These are phyloP conservation scores for Brachyhypopomus occidentalis DNA, from an alignment of 2,113 vertebrate genomes.

Conservation along the genomic window DNA sequence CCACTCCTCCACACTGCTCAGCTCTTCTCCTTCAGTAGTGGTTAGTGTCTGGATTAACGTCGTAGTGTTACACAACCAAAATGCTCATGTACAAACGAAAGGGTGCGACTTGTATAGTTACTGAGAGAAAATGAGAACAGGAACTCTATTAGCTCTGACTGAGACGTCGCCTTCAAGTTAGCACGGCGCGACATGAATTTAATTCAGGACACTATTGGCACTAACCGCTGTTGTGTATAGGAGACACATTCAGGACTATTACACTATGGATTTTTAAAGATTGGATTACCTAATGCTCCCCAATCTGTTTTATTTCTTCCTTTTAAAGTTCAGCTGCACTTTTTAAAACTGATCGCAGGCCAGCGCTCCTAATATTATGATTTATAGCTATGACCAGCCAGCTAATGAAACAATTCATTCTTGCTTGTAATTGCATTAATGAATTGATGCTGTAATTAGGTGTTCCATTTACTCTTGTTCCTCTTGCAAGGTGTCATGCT, in stretches of 20 bases:
- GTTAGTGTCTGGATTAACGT: no score
- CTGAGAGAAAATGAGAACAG: no score
- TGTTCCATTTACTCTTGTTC: slow-evolving; percentile 52
- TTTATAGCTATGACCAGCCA: slow-evolving; percentile 64
- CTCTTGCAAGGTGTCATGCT: slow-evolving; percentile 50
- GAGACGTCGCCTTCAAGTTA: background rate
- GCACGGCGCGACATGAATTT: background rate
- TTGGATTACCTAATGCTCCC: slow-evolving; percentile 19
- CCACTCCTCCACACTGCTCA: no score
- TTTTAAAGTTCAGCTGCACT: slow-evolving; percentile 47
- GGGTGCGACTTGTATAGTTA: no score
- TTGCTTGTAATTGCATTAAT: slow-evolving; percentile 69
- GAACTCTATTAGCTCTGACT: background rate
- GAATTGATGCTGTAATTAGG: slow-evolving; percentile 70
- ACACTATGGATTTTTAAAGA: slow-evolving; percentile 35
- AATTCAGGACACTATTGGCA: background rate
- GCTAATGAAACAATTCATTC: slow-evolving; percentile 76
- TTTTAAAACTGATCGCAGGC: slow-evolving; percentile 47
- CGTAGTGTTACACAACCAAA: no score
- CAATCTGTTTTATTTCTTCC: slow-evolving; percentile 31
- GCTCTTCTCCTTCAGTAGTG: no score
- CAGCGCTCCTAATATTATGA: slow-evolving; percentile 62
- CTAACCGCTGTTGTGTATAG: background rate
- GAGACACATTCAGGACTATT: slow-evolving; percentile 25
- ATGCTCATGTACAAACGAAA: no score